These are phyloP conservation scores for Lytechinus pictus DNA, from an alignment of 35 echinoderm and acorn worm species.

Conservation along the genomic window DNA sequence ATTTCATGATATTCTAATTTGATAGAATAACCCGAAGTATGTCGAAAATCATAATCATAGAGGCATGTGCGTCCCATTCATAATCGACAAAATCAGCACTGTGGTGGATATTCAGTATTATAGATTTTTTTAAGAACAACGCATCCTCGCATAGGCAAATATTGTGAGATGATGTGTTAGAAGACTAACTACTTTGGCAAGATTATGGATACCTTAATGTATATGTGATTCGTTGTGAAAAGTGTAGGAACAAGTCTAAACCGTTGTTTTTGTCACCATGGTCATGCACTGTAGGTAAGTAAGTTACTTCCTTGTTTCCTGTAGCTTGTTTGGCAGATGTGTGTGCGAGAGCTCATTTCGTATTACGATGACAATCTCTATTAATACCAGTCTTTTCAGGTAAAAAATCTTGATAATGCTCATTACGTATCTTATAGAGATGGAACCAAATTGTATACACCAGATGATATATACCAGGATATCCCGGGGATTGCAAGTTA, in stretches of 20 bases:
- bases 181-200: neutral
- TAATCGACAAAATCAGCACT: neutral
- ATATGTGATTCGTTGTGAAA: neutral
- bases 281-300: slow-evolving; percentile 8
- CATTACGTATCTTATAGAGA: too few species aligned
- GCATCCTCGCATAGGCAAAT: neutral
- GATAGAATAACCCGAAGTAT: neutral
- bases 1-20: neutral
- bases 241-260: neutral
- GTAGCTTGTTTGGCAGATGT: neutral
- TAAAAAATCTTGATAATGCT: too few species aligned
- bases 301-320: neutral
- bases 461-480: too few species aligned
- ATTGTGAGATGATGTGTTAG: neutral
- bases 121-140: neutral
- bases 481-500: too few species aligned
- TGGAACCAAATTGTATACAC: too few species aligned
- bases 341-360: neutral
- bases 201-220: neutral
- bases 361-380: too few species aligned
- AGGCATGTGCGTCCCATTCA: neutral
- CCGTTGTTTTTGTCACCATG: neutral
- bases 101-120: neutral
- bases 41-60: neutral
- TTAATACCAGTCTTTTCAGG: too few species aligned